Conservation (phyloP, 2,888 invertebrate species). For the Parthenolecanium corni region DNA sequence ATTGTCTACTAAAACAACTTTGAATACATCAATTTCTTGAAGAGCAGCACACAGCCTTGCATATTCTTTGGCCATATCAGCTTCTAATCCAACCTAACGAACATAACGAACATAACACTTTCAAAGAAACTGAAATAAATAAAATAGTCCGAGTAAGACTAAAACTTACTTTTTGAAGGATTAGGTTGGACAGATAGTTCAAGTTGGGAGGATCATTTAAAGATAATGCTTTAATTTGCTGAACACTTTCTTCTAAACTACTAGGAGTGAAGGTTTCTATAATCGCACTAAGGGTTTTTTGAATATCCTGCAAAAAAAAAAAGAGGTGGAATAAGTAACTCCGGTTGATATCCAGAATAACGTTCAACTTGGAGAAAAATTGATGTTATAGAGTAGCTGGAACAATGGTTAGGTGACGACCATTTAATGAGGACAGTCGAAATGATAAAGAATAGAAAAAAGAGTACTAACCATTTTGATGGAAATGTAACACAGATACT, state of each 20-base stretch:
- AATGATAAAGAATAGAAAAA: no score
- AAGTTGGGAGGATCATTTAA: slow-evolving; percentile 22
- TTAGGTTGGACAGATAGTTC: slow-evolving; percentile 19
- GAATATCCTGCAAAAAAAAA: slow-evolving; percentile 16
- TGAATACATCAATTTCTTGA: slow-evolving; percentile 24
- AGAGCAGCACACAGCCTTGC: slow-evolving; percentile 18
- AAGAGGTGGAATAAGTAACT: neutral
- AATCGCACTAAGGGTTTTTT: slow-evolving; percentile 20
- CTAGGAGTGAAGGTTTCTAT: slow-evolving; percentile 20
- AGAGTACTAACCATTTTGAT: no score
- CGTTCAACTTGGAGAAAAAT: no score
- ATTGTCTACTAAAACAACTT: slow-evolving; percentile 21
- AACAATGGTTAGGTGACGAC: no score
- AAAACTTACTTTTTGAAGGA: slow-evolving; percentile 15
- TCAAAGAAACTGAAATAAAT: neutral
- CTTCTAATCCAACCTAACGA: slow-evolving; percentile 9
- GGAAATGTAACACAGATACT: neutral
- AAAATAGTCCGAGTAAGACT: neutral
- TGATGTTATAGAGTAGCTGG: no score
- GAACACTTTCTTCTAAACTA: slow-evolving; percentile 20
- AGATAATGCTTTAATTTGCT: slow-evolving; percentile 22
- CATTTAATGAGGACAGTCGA: no score
- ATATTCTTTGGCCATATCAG: slow-evolving; percentile 25
- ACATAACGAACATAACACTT: neutral
- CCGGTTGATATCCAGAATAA: no score